These are phyloP conservation scores for Aphelenchoides fujianensis DNA, from an alignment of 1,140 invertebrate species.

Conservation along the genomic window DNA sequence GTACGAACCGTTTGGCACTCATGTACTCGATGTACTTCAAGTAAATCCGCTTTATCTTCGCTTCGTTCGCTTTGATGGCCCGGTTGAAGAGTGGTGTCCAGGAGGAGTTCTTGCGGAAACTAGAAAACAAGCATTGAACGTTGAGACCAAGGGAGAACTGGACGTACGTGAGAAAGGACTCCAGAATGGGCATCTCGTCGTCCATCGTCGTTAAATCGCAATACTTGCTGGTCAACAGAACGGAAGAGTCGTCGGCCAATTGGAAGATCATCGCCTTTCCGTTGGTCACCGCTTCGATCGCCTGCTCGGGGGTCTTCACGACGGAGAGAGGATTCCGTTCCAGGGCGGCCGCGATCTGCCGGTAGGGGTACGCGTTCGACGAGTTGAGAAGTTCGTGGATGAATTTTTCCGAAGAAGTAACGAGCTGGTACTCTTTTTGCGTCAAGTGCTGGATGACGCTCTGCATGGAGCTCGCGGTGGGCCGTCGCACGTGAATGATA, in stretches of 20 bases:
- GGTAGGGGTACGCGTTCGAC: background rate
- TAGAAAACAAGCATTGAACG: no score
- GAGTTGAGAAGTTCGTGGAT: slow-evolving; percentile 3
- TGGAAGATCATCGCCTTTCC: slow-evolving; percentile 8
- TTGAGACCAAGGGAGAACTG: no score
- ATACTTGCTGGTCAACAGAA: background rate
- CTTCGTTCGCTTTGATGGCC: background rate
- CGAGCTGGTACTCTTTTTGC: background rate
- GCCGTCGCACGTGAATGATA: background rate
- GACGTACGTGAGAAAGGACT: background rate
- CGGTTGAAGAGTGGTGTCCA: background rate
- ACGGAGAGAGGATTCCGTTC: background rate
- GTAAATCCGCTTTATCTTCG: background rate
- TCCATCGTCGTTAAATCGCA: background rate
- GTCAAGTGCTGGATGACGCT: background rate
- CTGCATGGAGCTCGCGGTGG: background rate
- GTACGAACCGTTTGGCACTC: no score
- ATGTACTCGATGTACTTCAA: background rate
- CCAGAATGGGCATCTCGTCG: background rate
- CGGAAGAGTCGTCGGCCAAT: slow-evolving; percentile 3
- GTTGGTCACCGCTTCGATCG: background rate
- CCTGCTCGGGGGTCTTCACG: background rate
- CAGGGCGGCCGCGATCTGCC: background rate
- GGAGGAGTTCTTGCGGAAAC: background rate
- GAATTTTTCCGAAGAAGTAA: background rate